Conservation (phyloP, 2,113 vertebrate species). For the Stigmatopora argus region DNA sequence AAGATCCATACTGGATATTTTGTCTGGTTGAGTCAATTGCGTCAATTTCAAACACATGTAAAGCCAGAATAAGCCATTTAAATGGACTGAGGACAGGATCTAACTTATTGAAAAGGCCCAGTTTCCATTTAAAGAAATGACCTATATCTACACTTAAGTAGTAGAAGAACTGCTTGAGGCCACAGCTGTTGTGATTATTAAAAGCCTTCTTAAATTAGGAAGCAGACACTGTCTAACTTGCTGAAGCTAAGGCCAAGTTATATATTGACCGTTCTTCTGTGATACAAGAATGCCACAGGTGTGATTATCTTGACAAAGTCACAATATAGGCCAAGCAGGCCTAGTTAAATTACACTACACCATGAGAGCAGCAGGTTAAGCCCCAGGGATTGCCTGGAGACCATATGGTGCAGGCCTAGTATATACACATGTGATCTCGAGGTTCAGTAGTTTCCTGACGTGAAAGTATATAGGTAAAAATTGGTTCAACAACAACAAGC, state of each 20-base stretch:
- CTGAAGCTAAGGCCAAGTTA: slow-evolving; percentile 1
- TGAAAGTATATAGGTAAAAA: background rate
- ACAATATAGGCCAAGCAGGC: slow-evolving; percentile 25
- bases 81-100: background rate
- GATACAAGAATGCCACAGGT: slow-evolving; percentile 5
- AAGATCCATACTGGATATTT: background rate
- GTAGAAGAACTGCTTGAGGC: slow-evolving; percentile 1
- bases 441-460: slow-evolving; percentile 1
- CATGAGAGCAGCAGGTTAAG: slow-evolving; percentile 50
- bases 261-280: slow-evolving; percentile 1
- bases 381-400: slow-evolving; percentile 44
- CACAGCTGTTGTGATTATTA: slow-evolving; percentile 14
- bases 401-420: slow-evolving; percentile 39
- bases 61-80: background rate
- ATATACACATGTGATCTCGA: slow-evolving; percentile 8
- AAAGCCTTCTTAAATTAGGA: slow-evolving; percentile 17
- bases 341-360: slow-evolving; percentile 14
- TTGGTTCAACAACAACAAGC: background rate
- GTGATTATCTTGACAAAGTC: slow-evolving; percentile 16
- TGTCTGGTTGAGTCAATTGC: background rate
- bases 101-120: background rate
- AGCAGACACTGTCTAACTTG: slow-evolving; percentile 3
- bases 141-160: slow-evolving; percentile 8
- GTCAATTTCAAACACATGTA: background rate
- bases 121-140: background rate